Conservation (phyloP, 1,140 invertebrate species). For the Heliothis virescens region DNA sequence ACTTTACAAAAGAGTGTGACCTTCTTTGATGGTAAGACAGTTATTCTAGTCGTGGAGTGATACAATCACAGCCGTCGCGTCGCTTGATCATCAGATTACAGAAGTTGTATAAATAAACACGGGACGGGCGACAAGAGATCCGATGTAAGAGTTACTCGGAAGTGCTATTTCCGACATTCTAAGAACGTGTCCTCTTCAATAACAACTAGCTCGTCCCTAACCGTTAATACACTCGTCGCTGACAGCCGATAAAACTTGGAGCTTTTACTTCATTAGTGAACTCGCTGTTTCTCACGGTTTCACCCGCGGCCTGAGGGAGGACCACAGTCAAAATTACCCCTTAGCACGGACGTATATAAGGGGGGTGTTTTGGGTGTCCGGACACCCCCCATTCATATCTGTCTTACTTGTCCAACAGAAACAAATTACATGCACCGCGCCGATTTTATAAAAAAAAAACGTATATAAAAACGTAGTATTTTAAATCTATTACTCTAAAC, state of each 20-base stretch:
- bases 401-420: no score
- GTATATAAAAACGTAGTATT: no score
- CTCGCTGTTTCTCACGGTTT: background rate
- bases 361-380: no score
- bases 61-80: constrained; percentile 55
- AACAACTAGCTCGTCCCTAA: constrained; percentile 20
- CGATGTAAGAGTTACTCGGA: constrained; percentile 79
- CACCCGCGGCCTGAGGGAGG: background rate
- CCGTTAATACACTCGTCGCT: constrained; percentile 47
- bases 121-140: constrained; percentile 73
- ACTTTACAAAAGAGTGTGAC: constrained; percentile 35
- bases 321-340: no score
- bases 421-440: no score
- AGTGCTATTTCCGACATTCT: constrained; percentile 83
- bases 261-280: background rate
- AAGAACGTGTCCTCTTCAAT: constrained; percentile 72
- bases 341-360: no score
- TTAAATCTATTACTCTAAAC: no score
- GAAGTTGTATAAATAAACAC: constrained; percentile 70
- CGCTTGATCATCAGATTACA: constrained; percentile 69
- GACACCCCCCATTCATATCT: no score
- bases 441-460: no score
- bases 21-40: constrained; percentile 47
- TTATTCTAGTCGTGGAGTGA: constrained; percentile 60
- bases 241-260: constrained; percentile 5